Base-by-base conservation (phyloP, 2,888 invertebrate genomes). In the Cephus sareptanus region DNA sequence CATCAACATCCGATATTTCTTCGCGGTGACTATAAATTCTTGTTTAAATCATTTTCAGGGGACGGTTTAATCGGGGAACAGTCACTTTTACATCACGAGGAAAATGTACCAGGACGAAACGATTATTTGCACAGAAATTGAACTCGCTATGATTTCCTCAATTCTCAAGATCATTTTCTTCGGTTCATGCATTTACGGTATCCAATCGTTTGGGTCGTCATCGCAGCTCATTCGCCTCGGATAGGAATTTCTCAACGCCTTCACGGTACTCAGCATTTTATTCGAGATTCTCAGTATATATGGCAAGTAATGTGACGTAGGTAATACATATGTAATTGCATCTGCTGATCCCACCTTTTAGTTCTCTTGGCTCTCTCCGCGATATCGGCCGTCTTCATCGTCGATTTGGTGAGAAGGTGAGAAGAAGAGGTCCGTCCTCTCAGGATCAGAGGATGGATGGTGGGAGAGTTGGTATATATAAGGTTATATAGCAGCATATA, bases 281-380 rank as follows among this genome's bases (percentile, higher is more conserved):
- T 80, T 80, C 76, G 73, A 79, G 71, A 73, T 83, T 83, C 79
- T 79, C 75, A 73, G 80, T 80, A 81, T 68, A 77, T n/a, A 56
- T 68, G 75, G 30, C 70, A 76, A 76, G 37, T 74, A 34, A 33
- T 31, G 4, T 71, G 31, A 31, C 71, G 71, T 71, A 23, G 71
- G 31, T 34, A 30, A 71, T 34, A 71, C 75, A 78, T 78, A 79
- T 78, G 80, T 79, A 73, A 75, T 70, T 79, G 76, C 78, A 81
- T 79, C 75, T 76, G 80, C 81, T 80, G 81, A 82, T 81, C 35
- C 34, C 37, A 34, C 74, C 74, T 74, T 74, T 74, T 37, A 33
- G 35, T 35, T 34, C 35, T 35, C 74, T 35, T 74, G 12, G 33
- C 34, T 74, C 37, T 37, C 74, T 34, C 30, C 74, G 35, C 30